Percentiles rank a stretch among this genome's conserved stretches.
Evolutionary conservation across 2,113 vertebrate genomes (phyloP).

Genomic region (Oophaga pumilio): DNA sequence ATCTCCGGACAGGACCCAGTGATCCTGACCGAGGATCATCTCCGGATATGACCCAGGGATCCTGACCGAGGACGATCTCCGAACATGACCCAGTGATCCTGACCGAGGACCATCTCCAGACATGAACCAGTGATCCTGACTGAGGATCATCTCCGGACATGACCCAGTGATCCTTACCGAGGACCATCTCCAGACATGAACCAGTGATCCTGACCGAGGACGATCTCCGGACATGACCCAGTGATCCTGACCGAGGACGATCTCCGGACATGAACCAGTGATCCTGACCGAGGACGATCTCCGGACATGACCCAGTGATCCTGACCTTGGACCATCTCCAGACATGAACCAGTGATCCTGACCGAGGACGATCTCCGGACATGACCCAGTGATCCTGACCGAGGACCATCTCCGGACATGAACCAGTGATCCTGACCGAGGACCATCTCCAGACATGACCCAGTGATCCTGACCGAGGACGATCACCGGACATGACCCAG

Average conservation of each 20-base stretch:
- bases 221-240: background rate
- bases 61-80: too few relatives aligned
- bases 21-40: too few relatives aligned
- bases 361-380: background rate
- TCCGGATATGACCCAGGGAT: too few relatives aligned
- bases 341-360: background rate
- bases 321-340: background rate
- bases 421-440: background rate
- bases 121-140: too few relatives aligned
- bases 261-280: background rate
- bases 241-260: background rate
- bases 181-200: too few relatives aligned
- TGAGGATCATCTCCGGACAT: too few relatives aligned
- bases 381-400: background rate
- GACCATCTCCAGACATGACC: background rate
- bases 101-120: too few relatives aligned
- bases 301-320: background rate
- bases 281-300: background rate
- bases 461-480: background rate
- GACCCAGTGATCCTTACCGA: too few relatives aligned
- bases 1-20: too few relatives aligned
- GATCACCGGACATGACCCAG: background rate
- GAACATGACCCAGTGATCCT: too few relatives aligned
- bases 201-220: background rate
- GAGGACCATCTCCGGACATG: background rate